Evolutionary conservation across 2,888 invertebrate genomes (phyloP), one percentile per base, ranked within the genome.

Genomic region (Mesorhabditis sp.): DNA sequence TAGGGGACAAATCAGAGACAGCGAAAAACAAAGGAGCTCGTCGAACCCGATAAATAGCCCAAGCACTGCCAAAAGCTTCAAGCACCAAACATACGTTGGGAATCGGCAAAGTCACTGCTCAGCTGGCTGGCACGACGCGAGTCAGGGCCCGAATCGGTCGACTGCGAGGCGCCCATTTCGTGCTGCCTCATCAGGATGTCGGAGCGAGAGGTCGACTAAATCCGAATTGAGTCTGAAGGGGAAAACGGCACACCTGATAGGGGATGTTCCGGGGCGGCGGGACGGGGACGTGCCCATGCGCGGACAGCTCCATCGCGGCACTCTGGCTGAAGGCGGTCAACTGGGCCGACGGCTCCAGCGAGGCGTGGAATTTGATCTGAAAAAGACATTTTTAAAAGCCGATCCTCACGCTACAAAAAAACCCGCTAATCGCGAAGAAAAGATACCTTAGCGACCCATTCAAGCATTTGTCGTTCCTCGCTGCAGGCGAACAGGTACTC

Each of bases 401-500:
- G 28, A 28, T 28, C 28, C 28, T 28, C 2, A 2, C 28, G 28
- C 28, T 28, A 28, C 2, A 28, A 28, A 28, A 28, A 28, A 28
- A 28, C 28, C 28, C 28, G 28, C 28, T 50, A 50, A 50, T 50
- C 10, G 7, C 58, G n/a, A 10, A 10, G 7, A 13, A 13, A 13
- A 50, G n/a, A 13, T 50, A 50, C 58, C 58, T 94, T 95, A 85
- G 81, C 80, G n/a, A 86, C 79, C 86, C 86, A 86, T 72, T 82
- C 84, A 43, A 77, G 86, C 87, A 73, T 92, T 91, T 74, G 86
- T 74, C 77, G 90, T 68, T 91, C 90, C 64, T 90, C 90, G 5
- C 90, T 88, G 66, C 93, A 92, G 64, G 92, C 90, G 87, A 97
- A 94, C 74, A 97, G 89, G 88, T 92, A 96, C 88, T 95, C 95